Evolutionary conservation across 2,797 vertebrate species (phyloP), one percentile per base, ranked within the genome.

Genomic region (Sebastolobus alascanus): DNA sequence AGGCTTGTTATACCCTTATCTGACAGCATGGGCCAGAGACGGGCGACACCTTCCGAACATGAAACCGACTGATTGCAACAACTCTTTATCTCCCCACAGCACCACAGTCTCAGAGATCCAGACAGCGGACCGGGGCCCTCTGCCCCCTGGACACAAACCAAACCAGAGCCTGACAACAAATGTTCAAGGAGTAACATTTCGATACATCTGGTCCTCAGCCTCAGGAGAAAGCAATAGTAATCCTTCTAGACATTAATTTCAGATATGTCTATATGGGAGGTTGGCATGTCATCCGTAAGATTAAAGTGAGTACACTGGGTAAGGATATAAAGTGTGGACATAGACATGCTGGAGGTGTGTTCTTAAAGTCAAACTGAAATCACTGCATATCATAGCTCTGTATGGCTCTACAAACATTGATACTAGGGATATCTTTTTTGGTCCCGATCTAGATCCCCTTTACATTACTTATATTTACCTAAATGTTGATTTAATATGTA

Each of bases 1-100:
- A 68, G 73, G 77, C 77, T 43, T 37, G 83, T 86, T 90, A 80
- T 77, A 54, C 70, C 78, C 84, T 90, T 92, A 90, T 93, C 90
- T 92, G 89, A 88, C 87, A 90, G 80, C 84, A 68, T 16, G 63
- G 83, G 75, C 80, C 75, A 75, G 58, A 86, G 84, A 90, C 80
- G 75, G 82, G 73, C 68, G 43, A 83, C 89, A 87, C 79, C 79
- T 75, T 77, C 68, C 78, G 13, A 84, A 89, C 90, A 87, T 43
- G 63, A 78, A 87, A 82, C 74, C 82, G 75, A 72, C 71, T 81
- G 90, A 87, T 85, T 88, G 80, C 75, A 87, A 83, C 84, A 79
- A 84, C 73, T 79, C 81, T 85, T 89, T 87, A 91, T 92, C 87
- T 92, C 74, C 50, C 64, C 74, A 46, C 66, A 82, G 81, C 69